A percentile compares a stretch with the other conserved stretches of the same genome.
Conservation (phyloP, 2,888 invertebrate genomes). For the Idaea biselata region DNA sequence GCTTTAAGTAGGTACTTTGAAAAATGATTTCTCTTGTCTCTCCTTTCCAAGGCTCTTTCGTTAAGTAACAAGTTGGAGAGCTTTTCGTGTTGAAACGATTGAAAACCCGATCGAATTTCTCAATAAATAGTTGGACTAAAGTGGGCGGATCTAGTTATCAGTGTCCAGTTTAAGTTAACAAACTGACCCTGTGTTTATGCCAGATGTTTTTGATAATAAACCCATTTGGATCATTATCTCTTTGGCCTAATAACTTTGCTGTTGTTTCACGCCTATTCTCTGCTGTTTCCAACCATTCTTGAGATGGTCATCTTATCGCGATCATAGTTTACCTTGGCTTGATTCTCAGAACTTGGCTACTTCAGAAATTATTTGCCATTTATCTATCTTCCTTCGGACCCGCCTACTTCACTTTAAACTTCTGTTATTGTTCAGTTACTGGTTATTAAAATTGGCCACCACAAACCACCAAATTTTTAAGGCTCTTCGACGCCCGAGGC, state of each 20-base stretch:
- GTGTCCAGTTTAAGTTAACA: background rate
- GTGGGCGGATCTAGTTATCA: background rate
- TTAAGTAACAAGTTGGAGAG: background rate
- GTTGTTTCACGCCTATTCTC: background rate
- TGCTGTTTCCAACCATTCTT: background rate
- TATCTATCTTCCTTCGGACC: background rate
- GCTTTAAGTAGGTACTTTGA: background rate
- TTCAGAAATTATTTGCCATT: background rate
- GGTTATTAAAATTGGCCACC: background rate
- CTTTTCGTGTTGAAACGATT: background rate
- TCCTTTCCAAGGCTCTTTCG: background rate
- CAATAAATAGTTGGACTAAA: background rate
- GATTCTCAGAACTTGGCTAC: background rate
- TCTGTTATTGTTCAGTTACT: background rate
- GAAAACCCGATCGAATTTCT: background rate
- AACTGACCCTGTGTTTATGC: background rate
- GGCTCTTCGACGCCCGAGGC: background rate
- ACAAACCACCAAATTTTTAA: background rate
- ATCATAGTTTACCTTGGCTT: background rate
- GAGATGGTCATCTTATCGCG: background rate
- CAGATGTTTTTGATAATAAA: constrained; percentile 1
- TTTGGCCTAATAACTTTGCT: background rate
- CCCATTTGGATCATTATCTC: background rate
- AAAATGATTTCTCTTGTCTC: background rate
- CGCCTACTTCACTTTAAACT: background rate